Evolutionary conservation across 2,888 invertebrate species (phyloP).

Genomic region (Hylaea fasciaria): DNA sequence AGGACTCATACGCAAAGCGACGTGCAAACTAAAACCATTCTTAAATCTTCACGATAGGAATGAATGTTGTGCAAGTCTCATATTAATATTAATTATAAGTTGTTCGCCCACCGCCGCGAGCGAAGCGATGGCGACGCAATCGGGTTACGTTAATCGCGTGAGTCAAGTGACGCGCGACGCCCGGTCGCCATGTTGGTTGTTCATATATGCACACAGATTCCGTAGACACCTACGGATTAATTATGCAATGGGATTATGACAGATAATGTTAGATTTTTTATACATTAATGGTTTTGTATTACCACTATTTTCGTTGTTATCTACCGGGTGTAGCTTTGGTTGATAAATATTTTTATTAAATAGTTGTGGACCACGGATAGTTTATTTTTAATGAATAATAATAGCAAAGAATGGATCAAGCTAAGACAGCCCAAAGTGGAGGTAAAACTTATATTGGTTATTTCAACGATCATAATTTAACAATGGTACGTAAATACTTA

Average conservation of each 20-base stretch:
- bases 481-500: no score
- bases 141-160: conserved; percentile 64
- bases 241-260: background rate
- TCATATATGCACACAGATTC: background rate
- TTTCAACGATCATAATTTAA: no score
- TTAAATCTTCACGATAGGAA: conserved; percentile 1
- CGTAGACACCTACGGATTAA: background rate
- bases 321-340: no score
- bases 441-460: no score
- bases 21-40: conserved; percentile 1
- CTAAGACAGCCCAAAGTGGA: no score
- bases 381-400: no score
- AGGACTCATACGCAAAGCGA: conserved; percentile 4
- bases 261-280: no score
- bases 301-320: no score
- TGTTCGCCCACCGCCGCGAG: conserved; percentile 51
- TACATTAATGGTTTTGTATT: no score
- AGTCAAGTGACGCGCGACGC: conserved; percentile 60
- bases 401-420: no score
- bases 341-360: no score
- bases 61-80: conserved; percentile 10
- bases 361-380: no score
- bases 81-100: conserved; percentile 53
- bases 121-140: conserved; percentile 46
- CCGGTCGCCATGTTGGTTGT: background rate